Evolutionary conservation across 2,113 vertebrate species (phyloP).

Genomic region (Lanius ludovicianus): DNA sequence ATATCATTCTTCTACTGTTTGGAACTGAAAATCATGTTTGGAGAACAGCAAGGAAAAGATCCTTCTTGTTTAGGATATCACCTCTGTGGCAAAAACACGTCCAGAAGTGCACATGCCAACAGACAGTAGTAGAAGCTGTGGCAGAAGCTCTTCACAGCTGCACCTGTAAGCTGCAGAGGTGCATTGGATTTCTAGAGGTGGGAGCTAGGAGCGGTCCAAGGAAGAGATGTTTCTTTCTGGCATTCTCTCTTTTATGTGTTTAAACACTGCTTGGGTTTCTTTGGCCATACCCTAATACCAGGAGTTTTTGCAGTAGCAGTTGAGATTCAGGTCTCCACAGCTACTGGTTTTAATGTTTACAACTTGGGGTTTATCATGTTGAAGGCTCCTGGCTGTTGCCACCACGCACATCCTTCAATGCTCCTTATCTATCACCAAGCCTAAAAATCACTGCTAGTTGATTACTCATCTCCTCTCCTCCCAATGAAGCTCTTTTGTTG

Average conservation of each 20-base stretch:
- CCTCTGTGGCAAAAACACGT: neutral
- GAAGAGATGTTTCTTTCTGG: neutral
- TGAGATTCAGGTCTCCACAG: rapidly evolving
- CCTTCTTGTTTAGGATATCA: neutral
- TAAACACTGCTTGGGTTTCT: neutral
- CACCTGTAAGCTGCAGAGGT: neutral
- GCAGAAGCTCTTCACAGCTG: neutral
- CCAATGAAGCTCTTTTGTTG: neutral
- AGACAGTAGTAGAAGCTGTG: neutral
- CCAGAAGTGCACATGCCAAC: neutral
- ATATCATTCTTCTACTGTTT: neutral
- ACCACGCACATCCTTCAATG: neutral
- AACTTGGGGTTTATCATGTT: neutral
- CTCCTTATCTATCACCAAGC: neutral
- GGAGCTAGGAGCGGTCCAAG: neutral
- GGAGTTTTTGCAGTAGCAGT: neutral
- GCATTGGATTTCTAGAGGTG: rapidly evolving
- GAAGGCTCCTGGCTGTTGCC: neutral
- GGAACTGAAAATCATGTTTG: neutral
- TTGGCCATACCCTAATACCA: neutral
- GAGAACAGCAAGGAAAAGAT: neutral
- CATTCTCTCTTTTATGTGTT: neutral
- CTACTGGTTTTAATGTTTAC: neutral
- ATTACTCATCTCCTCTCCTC: neutral
- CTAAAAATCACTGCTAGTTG: neutral